Evolutionary conservation across 2,113 vertebrate species (phyloP), one percentile per base, ranked within the genome.

Genomic region (Caranx melampygus): DNA sequence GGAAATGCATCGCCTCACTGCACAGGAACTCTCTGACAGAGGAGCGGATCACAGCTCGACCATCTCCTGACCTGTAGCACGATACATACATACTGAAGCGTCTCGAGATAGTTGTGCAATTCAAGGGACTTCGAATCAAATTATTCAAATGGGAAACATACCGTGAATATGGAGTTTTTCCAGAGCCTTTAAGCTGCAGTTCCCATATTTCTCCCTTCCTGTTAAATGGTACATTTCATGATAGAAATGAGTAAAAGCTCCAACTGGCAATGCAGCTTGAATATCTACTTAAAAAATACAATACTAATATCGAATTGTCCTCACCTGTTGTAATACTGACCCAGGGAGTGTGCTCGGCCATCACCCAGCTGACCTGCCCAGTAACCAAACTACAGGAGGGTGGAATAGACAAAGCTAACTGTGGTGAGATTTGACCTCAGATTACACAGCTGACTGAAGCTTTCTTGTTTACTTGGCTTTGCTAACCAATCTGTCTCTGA

Each of bases 301-400:
- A 5, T 37, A 37, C 8, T 26, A 5, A 26, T 59, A 13, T 0
- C 20, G 51, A 66, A 59, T 44, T 3, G 1, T 4, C 9, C 82
- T 89, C 52, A 96, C 95, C 94, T 96, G 94, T 96, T 96, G 58
- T 87, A 91, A 59, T 96, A 95, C 60, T 92, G 92, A 86, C 96
- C 94, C 0, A 96, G 79, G 33, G 95, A 89, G 86, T 96, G 96
- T 37, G 94, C 94, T 94, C 96, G 93, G 60, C 96, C 95, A 65
- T 97, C 95, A 37, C 96, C 95, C 78, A 97, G 92, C 90, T 97
- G 95, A 64, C 96, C 96, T 59, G 95, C 93, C 96, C 96, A 97
- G 78, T 86, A 91, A 16, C 96, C 96, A 95, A 96, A 96, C 95
- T 96, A 84, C 42, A 1, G 18, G 2, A 68, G 58, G 37, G 20